Percentiles rank a stretch among this genome's conserved stretches.
Evolutionary conservation across 2,797 vertebrate species (phyloP).

Genomic region (Argyrosomus regius): DNA sequence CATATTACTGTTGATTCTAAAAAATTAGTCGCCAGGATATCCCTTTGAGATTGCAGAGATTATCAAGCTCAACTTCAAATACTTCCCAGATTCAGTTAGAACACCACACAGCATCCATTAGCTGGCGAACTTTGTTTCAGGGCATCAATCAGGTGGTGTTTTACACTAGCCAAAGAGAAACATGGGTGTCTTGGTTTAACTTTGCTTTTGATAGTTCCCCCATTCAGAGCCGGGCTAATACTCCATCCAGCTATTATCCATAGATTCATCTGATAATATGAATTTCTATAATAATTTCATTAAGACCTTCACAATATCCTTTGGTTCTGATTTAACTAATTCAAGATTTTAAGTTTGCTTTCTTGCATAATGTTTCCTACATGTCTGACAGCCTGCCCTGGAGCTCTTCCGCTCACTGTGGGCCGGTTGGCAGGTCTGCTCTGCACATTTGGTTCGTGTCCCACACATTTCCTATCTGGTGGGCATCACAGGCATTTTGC

Average conservation of each 20-base stretch:
- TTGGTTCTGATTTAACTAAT: slow-evolving; percentile 70
- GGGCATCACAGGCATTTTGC: slow-evolving; percentile 91
- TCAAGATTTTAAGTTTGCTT: slow-evolving; percentile 77
- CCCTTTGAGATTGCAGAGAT: slow-evolving; percentile 84
- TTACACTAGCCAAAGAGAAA: slow-evolving; percentile 57
- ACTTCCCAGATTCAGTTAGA: slow-evolving; percentile 80
- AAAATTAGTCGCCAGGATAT: slow-evolving; percentile 88
- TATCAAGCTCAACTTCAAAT: slow-evolving; percentile 83
- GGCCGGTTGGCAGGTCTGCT: slow-evolving; percentile 89
- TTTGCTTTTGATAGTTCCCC: slow-evolving; percentile 46
- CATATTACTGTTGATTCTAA: slow-evolving; percentile 84
- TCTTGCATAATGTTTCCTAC: slow-evolving; percentile 78
- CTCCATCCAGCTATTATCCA: slow-evolving; percentile 49
- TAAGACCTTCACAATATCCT: slow-evolving; percentile 59
- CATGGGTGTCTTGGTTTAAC: slow-evolving; percentile 54
- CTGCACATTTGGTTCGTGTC: slow-evolving; percentile 90
- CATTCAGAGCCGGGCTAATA: slow-evolving; percentile 40
- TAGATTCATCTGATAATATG: slow-evolving; percentile 72
- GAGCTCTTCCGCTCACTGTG: slow-evolving; percentile 89
- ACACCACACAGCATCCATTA: slow-evolving; percentile 72
- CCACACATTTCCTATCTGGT: slow-evolving; percentile 89
- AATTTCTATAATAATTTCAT: slow-evolving; percentile 71
- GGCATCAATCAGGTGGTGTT: slow-evolving; percentile 69
- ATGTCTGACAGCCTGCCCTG: slow-evolving; percentile 80
- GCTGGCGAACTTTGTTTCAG: slow-evolving; percentile 66